phyloP scores from a whole-genome alignment of 2,888 invertebrate genomes.

The Augiades crinisus region DNA sequence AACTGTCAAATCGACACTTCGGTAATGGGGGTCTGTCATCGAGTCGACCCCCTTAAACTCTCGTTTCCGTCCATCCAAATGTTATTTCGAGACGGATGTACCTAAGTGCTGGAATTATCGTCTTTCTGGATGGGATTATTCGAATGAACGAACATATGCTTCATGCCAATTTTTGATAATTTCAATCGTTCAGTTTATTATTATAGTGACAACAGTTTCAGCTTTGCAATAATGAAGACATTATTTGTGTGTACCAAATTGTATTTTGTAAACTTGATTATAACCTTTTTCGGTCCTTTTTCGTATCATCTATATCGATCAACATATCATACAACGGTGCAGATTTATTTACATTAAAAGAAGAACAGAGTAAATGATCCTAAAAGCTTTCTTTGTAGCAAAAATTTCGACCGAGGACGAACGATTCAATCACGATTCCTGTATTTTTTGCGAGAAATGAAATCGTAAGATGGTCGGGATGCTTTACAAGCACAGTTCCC shows the following conservation, averaged over 20 bases:
- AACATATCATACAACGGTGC: too few species aligned
- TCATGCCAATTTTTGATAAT: constrained; percentile 5
- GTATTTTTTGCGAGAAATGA: constrained; percentile 7
- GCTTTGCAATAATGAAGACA: too few species aligned
- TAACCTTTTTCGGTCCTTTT: too few species aligned
- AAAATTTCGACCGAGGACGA: background rate
- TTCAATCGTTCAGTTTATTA: background rate
- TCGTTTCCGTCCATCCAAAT: constrained; percentile 61
- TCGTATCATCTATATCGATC: too few species aligned
- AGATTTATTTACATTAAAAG: too few species aligned
- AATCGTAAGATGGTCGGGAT: constrained; percentile 1
- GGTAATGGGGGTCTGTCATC: constrained; percentile 74
- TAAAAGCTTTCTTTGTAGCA: background rate
- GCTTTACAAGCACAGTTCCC: constrained; percentile 4
- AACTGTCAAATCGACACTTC: constrained; percentile 69
- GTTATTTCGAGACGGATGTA: constrained; percentile 42
- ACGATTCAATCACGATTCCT: constrained; percentile 1
- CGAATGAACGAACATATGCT: constrained; percentile 29
- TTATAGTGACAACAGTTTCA: background rate
- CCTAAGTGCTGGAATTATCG: constrained; percentile 35
- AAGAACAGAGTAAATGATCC: background rate
- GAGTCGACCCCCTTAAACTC: constrained; percentile 66
- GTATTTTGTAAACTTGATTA: too few species aligned
- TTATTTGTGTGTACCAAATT: too few species aligned
- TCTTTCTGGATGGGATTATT: constrained; percentile 30